Conservation (phyloP, 2,797 vertebrate species). For the Pseudomugil gertrudae region DNA sequence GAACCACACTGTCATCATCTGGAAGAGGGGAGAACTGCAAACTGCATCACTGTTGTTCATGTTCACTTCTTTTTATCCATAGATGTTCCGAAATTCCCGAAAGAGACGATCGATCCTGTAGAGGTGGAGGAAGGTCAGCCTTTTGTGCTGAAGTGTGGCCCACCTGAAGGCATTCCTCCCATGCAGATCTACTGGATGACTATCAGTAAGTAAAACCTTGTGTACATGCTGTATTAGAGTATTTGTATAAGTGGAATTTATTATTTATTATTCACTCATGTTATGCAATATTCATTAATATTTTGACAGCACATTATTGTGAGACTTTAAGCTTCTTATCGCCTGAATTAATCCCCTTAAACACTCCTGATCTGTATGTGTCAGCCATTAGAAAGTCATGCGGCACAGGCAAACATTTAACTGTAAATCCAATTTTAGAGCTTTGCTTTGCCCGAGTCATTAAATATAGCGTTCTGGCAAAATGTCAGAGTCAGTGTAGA, state of each 20-base stretch:
- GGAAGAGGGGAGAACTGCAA: constrained; percentile 40
- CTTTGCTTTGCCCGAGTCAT: background rate
- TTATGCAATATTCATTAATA: background rate
- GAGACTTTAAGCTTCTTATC: background rate
- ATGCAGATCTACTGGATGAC: constrained; percentile 99
- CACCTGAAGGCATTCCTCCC: constrained; percentile 92
- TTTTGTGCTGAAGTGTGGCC: constrained; percentile 88
- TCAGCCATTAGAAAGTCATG: background rate
- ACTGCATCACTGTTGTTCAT: background rate
- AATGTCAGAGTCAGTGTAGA: background rate
- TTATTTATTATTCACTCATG: background rate
- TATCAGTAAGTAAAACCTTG: constrained; percentile 83
- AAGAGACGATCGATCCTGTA: constrained; percentile 90
- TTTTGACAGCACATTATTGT: background rate
- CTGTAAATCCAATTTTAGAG: constrained; percentile 11
- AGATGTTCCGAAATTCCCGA: constrained; percentile 96
- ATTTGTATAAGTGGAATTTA: background rate
- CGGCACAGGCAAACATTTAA: constrained; percentile 3
- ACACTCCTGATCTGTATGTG: background rate
- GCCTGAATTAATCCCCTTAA: constrained; percentile 5
- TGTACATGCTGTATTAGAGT: too few relatives aligned
- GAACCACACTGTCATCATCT: constrained; percentile 70
- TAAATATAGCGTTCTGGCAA: background rate
- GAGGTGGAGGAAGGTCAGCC: constrained; percentile 90
- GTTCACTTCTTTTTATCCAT: constrained; percentile 22